A percentile compares a stretch with the other conserved stretches of the same genome.
These are phyloP conservation scores for Anorthoa munda DNA, from an alignment of 2,888 invertebrate species.

Conservation along the genomic window DNA sequence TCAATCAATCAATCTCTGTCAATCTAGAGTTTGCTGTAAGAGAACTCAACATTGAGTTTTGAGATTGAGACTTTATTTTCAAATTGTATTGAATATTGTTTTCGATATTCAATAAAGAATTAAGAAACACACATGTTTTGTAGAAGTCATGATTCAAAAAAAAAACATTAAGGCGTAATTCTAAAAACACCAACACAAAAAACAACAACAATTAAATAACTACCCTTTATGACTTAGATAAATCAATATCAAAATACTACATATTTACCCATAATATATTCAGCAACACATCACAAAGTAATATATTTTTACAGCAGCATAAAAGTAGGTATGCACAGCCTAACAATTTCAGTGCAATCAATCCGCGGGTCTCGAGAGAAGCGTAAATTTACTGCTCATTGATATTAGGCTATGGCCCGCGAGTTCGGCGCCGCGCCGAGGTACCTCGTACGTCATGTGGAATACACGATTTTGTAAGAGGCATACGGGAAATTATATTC, in stretches of 20 bases:
- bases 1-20: no score
- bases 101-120: no score
- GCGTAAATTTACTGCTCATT: conserved; percentile 58
- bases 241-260: conserved; percentile 8
- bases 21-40: no score
- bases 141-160: not conserved
- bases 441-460: conserved; percentile 49
- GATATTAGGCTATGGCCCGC: conserved; percentile 33
- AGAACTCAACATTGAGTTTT: no score
- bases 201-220: not conserved
- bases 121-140: not conserved
- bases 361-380: conserved; percentile 28
- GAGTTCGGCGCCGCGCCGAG: conserved; percentile 7
- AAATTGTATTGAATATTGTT: no score
- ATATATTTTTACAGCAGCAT: conserved; percentile 35
- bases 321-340: conserved; percentile 46
- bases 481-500: conserved; percentile 27
- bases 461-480: conserved; percentile 26
- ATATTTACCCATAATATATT: conserved; percentile 4
- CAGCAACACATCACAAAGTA: conserved; percentile 5
- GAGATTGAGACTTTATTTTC: no score
- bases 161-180: not conserved
- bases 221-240: not conserved
- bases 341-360: conserved; percentile 51
- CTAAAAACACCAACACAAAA: not conserved